Conservation (phyloP, 2,113 vertebrate species). For the Scomber colias region DNA sequence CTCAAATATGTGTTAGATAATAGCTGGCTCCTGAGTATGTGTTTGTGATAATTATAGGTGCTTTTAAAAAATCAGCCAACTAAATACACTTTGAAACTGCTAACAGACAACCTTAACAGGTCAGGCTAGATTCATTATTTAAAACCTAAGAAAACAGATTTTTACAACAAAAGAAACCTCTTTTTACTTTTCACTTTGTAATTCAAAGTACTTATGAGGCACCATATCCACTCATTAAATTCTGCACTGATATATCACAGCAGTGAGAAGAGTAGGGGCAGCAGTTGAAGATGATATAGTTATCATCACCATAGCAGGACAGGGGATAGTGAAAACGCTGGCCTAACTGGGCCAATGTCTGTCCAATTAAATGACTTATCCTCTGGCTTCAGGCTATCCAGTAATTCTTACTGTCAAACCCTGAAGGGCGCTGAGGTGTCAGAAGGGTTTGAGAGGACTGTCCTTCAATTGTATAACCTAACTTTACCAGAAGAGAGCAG, state of each 20-base stretch:
- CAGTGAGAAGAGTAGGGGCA: neutral
- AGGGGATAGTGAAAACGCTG: slow-evolving; percentile 5
- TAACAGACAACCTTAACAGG: slow-evolving; percentile 6
- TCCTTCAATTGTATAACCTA: neutral
- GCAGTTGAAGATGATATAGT: slow-evolving; percentile 35
- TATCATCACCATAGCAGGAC: slow-evolving; percentile 26
- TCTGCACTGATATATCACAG: slow-evolving; percentile 12
- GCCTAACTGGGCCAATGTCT: slow-evolving; percentile 46
- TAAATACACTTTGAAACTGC: slow-evolving; percentile 3
- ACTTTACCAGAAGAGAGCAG: neutral
- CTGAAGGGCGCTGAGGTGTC: slow-evolving; percentile 27
- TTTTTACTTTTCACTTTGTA: slow-evolving; percentile 5
- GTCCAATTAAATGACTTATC: slow-evolving; percentile 53
- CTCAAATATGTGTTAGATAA: too few relatives aligned
- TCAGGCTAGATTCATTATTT: slow-evolving; percentile 6
- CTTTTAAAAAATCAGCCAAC: slow-evolving; percentile 1
- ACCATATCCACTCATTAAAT: slow-evolving; percentile 32
- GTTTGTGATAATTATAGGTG: slow-evolving; percentile 24
- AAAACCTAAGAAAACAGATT: neutral
- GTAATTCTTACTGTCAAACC: slow-evolving; percentile 21
- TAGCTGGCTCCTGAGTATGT: neutral
- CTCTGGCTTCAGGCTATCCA: slow-evolving; percentile 27
- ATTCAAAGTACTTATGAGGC: slow-evolving; percentile 10
- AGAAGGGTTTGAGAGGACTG: neutral
- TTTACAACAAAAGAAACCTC: neutral